These are phyloP conservation scores for Nanorana parkeri DNA, from an alignment of 2,113 vertebrate genomes.

Conservation along the genomic window DNA sequence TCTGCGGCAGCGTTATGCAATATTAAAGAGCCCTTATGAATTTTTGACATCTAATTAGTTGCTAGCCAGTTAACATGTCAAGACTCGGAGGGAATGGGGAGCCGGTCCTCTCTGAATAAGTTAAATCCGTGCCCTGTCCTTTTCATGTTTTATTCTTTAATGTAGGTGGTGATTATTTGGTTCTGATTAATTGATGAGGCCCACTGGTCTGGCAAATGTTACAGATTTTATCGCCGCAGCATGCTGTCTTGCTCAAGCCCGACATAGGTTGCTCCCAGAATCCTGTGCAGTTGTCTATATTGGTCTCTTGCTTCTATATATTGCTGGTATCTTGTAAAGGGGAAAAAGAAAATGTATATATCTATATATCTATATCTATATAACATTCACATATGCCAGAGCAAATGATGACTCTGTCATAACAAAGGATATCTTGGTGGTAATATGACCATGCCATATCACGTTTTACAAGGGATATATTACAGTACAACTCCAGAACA, in stretches of 20 bases:
- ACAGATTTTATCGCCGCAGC: constrained; percentile 70
- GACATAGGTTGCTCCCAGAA: neutral
- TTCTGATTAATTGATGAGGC: constrained; percentile 97
- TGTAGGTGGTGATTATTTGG: constrained; percentile 95
- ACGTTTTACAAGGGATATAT: too few species aligned
- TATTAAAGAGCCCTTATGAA: constrained; percentile 99
- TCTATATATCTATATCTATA: too few species aligned
- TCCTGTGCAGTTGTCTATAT: neutral
- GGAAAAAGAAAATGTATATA: too few species aligned
- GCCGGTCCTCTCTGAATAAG: constrained; percentile 91
- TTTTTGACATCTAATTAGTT: constrained; percentile 99
- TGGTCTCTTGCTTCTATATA: neutral
- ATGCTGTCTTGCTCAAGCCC: neutral
- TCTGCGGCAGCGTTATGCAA: constrained; percentile 98
- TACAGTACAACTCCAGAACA: too few species aligned
- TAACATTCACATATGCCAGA: too few species aligned
- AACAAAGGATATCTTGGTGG: too few species aligned
- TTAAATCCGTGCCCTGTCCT: constrained; percentile 85
- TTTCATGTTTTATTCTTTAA: constrained; percentile 95
- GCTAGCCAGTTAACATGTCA: constrained; percentile 97
- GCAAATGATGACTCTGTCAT: too few species aligned
- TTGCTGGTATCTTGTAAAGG: neutral
- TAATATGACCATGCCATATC: too few species aligned
- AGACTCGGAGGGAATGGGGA: constrained; percentile 89
- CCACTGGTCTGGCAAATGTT: constrained; percentile 83